Percentiles rank a stretch among this genome's conserved stretches.
These are phyloP conservation scores for Drosophila rubida DNA, from an alignment of 2,888 invertebrate species.

Conservation along the genomic window DNA sequence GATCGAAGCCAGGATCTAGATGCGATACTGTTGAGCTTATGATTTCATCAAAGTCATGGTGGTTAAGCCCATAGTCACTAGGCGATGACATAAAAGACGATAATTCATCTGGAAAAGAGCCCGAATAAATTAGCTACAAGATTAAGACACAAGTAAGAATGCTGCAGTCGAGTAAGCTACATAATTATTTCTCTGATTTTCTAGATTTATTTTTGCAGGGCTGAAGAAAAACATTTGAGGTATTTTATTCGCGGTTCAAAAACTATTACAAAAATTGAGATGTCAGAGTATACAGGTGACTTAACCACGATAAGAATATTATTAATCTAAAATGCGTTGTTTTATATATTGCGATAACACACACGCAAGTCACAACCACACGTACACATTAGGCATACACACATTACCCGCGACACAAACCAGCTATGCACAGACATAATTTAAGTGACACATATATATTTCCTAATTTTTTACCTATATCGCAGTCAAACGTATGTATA, in stretches of 20 bases:
- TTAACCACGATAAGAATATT: conserved; percentile 1
- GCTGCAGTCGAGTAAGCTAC: too few relatives aligned
- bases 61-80: conserved; percentile 68
- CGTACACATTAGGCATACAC: background rate
- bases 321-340: background rate
- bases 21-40: conserved; percentile 75
- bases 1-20: conserved; percentile 71
- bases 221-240: too few relatives aligned
- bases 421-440: background rate
- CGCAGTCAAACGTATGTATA: too few relatives aligned
- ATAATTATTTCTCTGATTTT: too few relatives aligned
- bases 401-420: background rate
- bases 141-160: too few relatives aligned
- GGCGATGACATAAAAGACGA: conserved; percentile 71
- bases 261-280: too few relatives aligned
- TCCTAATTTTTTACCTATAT: too few relatives aligned
- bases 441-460: too few relatives aligned
- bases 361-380: conserved; percentile 1
- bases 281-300: background rate
- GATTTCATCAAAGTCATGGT: conserved; percentile 79
- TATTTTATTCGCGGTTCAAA: too few relatives aligned
- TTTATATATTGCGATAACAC: conserved; percentile 8
- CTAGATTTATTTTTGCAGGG: too few relatives aligned
- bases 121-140: background rate
- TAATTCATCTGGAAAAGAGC: conserved; percentile 67